Base-by-base conservation (phyloP, 2,113 vertebrate species). In the Osmerus eperlanus region DNA sequence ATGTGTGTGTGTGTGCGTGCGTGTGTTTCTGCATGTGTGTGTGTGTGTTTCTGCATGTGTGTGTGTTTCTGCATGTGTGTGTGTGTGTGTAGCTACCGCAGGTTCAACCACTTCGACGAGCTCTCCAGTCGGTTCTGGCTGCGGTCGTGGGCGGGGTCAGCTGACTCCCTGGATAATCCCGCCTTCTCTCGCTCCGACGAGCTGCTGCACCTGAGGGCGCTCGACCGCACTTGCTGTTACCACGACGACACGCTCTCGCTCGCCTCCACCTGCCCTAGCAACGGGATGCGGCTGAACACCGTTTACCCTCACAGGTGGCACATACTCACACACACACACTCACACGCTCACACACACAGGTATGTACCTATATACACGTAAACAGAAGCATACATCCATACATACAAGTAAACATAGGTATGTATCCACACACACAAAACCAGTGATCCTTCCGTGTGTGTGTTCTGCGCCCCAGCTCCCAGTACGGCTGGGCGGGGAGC, bases 101-200 rank as follows among this genome's bases (percentile, higher is more conserved):
- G 93, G 72, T 96, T 96, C 88, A 95, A 95, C 87, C 94, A 94
- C 28, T 94, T 95, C 19, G 95, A 96, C 6, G 95, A 96, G 0
- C 87, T 96, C 75, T 95, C 95, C 0, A 93, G 88, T 0, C 94
- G 90, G 54, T 94, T 94, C 88, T 96, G 94, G 94, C 86, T 91
- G 0, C 90, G 89, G 41, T 94, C 94, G 0, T 82, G 86, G 87
- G 86, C 89, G 0, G 89, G 88, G 14, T 94, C 93, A 1, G 89
- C 88, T 11, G 94, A 92, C 77, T 95, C 95, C 0, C 81, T 96
- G 83, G 94, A 96, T 79, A 95, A 96, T 78, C 93, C 92, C 0
- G 94, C 88, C 54, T 96, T 95, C 78, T 93, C 91, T 61, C 92
- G 86, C 84, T 96, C 95, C 0, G 93, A 96, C 70, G 95, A 96